phyloP scores from a whole-genome alignment of 2,797 vertebrate genomes.

The Sebastes glaucus region DNA sequence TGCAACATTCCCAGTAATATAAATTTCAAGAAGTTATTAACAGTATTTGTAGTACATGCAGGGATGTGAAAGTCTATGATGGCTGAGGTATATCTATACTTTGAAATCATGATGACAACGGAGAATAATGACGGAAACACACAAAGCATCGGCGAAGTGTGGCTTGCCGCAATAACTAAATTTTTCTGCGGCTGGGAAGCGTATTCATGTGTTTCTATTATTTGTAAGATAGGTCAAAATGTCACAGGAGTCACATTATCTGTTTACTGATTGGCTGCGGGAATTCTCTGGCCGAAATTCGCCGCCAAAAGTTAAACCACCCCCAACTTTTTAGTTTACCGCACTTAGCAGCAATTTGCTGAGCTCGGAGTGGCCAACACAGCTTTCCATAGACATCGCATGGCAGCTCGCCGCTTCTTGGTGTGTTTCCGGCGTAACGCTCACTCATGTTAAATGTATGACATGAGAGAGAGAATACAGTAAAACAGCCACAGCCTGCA shows the following conservation, averaged over 20 bases:
- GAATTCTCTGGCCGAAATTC: background rate
- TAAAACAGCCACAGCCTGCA: slow-evolving; percentile 43
- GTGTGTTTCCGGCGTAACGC: background rate
- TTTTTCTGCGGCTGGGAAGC: no score
- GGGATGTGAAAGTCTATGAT: background rate
- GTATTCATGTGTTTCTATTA: no score
- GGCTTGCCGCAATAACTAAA: background rate
- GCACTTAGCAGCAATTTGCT: background rate
- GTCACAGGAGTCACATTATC: background rate
- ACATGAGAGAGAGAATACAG: slow-evolving; percentile 41
- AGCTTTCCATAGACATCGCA: background rate
- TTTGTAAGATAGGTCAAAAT: no score
- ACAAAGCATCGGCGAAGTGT: background rate
- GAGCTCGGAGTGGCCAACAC: background rate
- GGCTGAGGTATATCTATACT: background rate
- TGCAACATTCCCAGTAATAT: background rate
- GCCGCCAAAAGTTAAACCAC: background rate
- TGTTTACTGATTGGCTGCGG: background rate
- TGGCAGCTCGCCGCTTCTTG: background rate
- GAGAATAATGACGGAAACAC: background rate
- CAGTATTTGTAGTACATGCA: background rate
- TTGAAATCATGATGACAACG: slow-evolving; percentile 26
- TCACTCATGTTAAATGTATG: slow-evolving; percentile 37
- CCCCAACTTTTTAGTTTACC: background rate
- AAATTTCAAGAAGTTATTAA: slow-evolving; percentile 2